phyloP scores from a whole-genome alignment of 2,888 invertebrate species.

The Sarcophaga variegata region DNA sequence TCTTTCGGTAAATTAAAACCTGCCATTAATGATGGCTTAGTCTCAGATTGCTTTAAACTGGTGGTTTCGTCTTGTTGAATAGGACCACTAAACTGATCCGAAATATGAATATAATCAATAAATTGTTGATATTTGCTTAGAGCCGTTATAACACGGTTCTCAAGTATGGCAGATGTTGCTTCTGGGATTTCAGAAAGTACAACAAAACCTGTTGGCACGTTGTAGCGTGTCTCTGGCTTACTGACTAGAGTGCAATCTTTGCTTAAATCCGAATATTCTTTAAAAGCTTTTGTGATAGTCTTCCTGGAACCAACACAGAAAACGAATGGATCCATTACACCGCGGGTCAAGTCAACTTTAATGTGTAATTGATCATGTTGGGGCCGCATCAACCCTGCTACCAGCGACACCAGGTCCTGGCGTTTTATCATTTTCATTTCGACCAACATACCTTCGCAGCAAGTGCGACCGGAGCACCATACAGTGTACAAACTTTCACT shows the following conservation, averaged over 20 bases:
- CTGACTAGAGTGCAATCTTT: conserved; percentile 91
- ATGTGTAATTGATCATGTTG: conserved; percentile 93
- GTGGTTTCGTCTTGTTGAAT: conserved; percentile 92
- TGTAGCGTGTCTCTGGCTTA: conserved; percentile 90
- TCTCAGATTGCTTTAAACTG: conserved; percentile 88
- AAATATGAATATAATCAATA: conserved; percentile 98
- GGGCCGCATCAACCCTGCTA: conserved; percentile 92
- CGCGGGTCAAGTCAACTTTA: conserved; percentile 92
- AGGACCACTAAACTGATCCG: conserved; percentile 96
- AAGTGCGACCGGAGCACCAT: conserved; percentile 97
- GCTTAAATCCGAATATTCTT: conserved; percentile 96
- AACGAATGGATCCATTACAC: conserved; percentile 96
- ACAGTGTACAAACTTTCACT: conserved; percentile 96
- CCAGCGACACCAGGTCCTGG: conserved; percentile 95
- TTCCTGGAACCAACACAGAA: conserved; percentile 96
- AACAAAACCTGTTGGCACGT: conserved; percentile 87
- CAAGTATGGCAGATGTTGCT: conserved; percentile 91
- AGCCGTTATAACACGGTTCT: conserved; percentile 89
- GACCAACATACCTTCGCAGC: conserved; percentile 98
- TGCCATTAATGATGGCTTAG: conserved; percentile 90
- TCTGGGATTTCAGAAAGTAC: conserved; percentile 96
- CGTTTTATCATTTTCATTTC: conserved; percentile 97
- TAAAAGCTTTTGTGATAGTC: conserved; percentile 90
- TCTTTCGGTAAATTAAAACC: conserved; percentile 90
- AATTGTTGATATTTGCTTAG: conserved; percentile 90